phyloP scores from a whole-genome alignment of 1,140 invertebrate genomes.

The Aethina tumida region DNA sequence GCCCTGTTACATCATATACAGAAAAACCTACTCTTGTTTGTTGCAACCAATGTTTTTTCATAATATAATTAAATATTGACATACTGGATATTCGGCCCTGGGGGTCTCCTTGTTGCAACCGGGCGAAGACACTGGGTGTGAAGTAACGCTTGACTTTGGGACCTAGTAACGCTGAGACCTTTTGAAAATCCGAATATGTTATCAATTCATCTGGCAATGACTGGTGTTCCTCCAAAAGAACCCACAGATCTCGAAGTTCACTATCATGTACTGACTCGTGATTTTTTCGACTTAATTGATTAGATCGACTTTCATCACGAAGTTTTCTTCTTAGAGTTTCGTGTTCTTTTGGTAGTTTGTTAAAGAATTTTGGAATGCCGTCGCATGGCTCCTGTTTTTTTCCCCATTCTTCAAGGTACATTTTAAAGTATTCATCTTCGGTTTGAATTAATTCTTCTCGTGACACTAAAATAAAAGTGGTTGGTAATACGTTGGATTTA shows the following conservation, averaged over 20 bases:
- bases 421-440: slow-evolving; percentile 46
- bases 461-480: slow-evolving; percentile 1
- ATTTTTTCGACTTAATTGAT: slow-evolving; percentile 76
- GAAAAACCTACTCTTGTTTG: slow-evolving; percentile 89
- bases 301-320: slow-evolving; percentile 76
- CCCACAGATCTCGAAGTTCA: slow-evolving; percentile 79
- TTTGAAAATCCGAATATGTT: slow-evolving; percentile 75
- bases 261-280: slow-evolving; percentile 75
- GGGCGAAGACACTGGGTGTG: slow-evolving; percentile 74
- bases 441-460: slow-evolving; percentile 29
- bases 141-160: slow-evolving; percentile 61
- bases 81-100: slow-evolving; percentile 72
- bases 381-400: slow-evolving; percentile 37
- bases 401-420: slow-evolving; percentile 47
- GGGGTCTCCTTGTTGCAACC: slow-evolving; percentile 72
- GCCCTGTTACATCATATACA: slow-evolving; percentile 85
- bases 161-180: slow-evolving; percentile 56
- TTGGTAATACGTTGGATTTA: background rate
- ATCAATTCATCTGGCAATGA: slow-evolving; percentile 71
- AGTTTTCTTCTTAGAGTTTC: slow-evolving; percentile 69
- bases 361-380: slow-evolving; percentile 69
- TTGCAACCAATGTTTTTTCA: slow-evolving; percentile 89
- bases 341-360: slow-evolving; percentile 64
- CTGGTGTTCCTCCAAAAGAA: slow-evolving; percentile 69
- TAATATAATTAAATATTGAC: slow-evolving; percentile 89